A percentile compares a stretch with the other conserved stretches of the same genome.
Conservation (phyloP, 1,140 invertebrate genomes). For the Physella acuta region DNA sequence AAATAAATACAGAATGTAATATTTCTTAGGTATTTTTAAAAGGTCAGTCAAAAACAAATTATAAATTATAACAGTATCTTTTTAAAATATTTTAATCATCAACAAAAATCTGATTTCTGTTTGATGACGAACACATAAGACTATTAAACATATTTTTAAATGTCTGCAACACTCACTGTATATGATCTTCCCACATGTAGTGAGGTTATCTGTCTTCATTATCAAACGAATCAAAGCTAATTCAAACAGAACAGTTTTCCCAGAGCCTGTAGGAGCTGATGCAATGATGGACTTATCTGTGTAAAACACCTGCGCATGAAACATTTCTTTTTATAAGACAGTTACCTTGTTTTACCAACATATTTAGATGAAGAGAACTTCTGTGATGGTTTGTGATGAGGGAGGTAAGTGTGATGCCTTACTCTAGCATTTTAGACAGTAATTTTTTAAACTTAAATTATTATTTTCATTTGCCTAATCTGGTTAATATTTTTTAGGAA, state of each 20-base stretch:
- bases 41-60: too few relatives aligned
- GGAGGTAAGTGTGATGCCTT: neutral
- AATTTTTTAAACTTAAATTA: neutral
- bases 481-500: neutral
- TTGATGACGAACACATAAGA: too few relatives aligned
- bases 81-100: too few relatives aligned
- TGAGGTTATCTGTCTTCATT: constrained; percentile 28
- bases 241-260: constrained; percentile 82
- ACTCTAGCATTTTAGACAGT: neutral
- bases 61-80: too few relatives aligned
- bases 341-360: neutral
- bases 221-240: constrained; percentile 71
- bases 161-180: constrained; percentile 53
- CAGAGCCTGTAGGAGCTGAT: constrained; percentile 78
- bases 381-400: neutral
- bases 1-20: too few relatives aligned
- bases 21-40: too few relatives aligned
- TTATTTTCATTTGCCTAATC: neutral
- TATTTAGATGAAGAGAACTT: neutral
- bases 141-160: too few relatives aligned
- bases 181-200: constrained; percentile 47
- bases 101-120: too few relatives aligned
- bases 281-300: constrained; percentile 73
- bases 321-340: neutral
- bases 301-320: constrained; percentile 56